Conservation (phyloP, 2,113 vertebrate species). For the Shinisaurus crocodilurus region DNA sequence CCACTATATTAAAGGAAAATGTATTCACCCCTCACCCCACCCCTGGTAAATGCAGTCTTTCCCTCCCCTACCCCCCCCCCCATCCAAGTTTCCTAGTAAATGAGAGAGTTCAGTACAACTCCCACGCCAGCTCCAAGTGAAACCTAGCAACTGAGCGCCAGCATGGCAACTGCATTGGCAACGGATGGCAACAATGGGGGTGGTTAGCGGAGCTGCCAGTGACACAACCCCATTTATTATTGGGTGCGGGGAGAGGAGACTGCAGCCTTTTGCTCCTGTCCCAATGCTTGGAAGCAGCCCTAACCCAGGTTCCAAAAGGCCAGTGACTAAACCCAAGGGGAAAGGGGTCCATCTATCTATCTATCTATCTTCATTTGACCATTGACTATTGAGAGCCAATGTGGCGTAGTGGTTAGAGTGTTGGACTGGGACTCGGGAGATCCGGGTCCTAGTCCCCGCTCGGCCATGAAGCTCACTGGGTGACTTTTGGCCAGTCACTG, state of each 20-base stretch:
- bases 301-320: background rate
- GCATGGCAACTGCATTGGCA: constrained; percentile 59
- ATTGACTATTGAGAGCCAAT: too few species aligned
- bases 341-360: background rate
- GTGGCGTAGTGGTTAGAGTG: too few species aligned
- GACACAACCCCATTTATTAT: constrained; percentile 12
- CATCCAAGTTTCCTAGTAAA: constrained; percentile 21
- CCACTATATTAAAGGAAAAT: background rate
- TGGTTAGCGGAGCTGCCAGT: background rate
- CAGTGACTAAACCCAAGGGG: background rate
- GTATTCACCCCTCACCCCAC: background rate
- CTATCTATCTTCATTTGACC: too few species aligned
- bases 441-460: too few species aligned
- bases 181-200: constrained; percentile 3
- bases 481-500: too few species aligned
- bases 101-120: constrained; percentile 55
- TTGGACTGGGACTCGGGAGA: too few species aligned
- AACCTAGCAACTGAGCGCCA: constrained; percentile 67
- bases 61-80: too few species aligned
- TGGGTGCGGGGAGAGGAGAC: too few species aligned
- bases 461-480: too few species aligned
- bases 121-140: constrained; percentile 66
- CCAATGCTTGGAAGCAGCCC: background rate
- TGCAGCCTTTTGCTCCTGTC: background rate
- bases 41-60: background rate